Percentiles rank a stretch among this genome's conserved stretches.
These are phyloP conservation scores for Proisotoma minuta DNA, from an alignment of 2,888 invertebrate species.

Conservation along the genomic window DNA sequence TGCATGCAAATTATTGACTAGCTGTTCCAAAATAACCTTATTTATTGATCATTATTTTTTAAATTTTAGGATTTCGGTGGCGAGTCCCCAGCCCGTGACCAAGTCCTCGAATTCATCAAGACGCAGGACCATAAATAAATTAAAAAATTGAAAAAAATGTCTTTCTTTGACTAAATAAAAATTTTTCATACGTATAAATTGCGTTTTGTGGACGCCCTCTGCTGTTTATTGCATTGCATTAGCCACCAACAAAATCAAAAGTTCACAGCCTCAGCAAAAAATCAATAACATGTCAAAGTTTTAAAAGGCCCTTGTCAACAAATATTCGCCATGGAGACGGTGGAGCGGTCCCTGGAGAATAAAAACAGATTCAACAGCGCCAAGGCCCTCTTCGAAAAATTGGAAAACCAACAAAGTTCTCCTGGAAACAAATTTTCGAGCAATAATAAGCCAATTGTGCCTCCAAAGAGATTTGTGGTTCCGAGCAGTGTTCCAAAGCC, in stretches of 20 bases:
- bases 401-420: slow-evolving; percentile 50
- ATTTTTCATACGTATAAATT: too few species aligned
- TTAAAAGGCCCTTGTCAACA: not conserved
- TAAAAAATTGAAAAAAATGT: not conserved
- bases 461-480: slow-evolving; percentile 61
- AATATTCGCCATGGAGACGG: not conserved
- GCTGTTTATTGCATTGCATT: not conserved
- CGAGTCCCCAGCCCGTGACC: slow-evolving; percentile 91
- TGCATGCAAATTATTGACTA: slow-evolving; percentile 31
- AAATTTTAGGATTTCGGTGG: slow-evolving; percentile 87
- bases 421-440: slow-evolving; percentile 20
- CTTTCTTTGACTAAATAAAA: too few species aligned
- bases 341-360: not conserved
- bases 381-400: slow-evolving; percentile 82
- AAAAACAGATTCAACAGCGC: slow-evolving; percentile 82
- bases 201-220: too few species aligned
- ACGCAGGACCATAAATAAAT: slow-evolving; percentile 25
- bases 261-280: not conserved
- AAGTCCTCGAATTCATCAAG: slow-evolving; percentile 90
- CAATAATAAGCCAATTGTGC: slow-evolving; percentile 33
- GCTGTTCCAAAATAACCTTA: not conserved
- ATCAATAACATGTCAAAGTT: not conserved
- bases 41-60: slow-evolving; percentile 29
- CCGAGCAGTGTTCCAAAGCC: slow-evolving; percentile 56
- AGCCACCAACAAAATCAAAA: not conserved